Conservation (phyloP, 2,113 vertebrate genomes). For the Emydocephalus ijimae region DNA sequence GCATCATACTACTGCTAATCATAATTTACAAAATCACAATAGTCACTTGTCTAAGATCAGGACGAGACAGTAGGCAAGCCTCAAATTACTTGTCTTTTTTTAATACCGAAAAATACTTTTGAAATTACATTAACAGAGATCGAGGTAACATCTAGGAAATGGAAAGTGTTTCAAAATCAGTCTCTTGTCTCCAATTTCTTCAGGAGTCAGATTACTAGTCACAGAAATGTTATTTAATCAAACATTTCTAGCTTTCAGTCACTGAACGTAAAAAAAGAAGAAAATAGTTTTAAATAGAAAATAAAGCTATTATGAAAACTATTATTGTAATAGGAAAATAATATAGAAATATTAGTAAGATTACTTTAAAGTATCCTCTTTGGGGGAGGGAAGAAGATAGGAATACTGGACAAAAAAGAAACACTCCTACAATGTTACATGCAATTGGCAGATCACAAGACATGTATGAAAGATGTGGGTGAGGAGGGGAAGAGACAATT, state of each 20-base stretch:
- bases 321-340: background rate
- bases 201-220: background rate
- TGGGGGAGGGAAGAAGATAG: background rate
- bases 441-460: background rate
- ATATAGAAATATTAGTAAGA: background rate
- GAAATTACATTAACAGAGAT: background rate
- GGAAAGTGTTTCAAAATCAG: background rate
- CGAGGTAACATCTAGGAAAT: background rate
- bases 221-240: background rate
- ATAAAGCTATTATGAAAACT: background rate
- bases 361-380: background rate
- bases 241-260: background rate
- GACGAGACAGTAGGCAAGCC: background rate
- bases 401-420: background rate
- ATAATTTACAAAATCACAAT: background rate
- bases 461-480: background rate
- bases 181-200: background rate
- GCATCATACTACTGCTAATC: background rate
- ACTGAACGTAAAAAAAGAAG: background rate
- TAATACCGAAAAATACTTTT: background rate
- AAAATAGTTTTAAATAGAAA: background rate
- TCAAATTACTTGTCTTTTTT: background rate
- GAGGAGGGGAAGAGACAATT: background rate
- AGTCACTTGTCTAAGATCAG: background rate
- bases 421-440: background rate